Evolutionary conservation across 1,140 invertebrate species (phyloP).

Genomic region (Colletes gigas): DNA sequence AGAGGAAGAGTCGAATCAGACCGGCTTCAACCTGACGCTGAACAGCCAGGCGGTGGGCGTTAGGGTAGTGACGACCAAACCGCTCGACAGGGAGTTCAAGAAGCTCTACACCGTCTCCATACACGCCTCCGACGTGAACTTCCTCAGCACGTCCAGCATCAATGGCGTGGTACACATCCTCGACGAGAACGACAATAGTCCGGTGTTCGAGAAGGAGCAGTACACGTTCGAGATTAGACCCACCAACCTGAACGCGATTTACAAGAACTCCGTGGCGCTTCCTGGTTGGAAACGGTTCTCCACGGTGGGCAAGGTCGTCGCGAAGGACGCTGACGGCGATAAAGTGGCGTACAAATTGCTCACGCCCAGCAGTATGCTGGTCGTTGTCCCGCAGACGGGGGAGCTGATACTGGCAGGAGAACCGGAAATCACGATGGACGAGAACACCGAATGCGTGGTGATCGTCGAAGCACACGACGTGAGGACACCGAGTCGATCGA

Average conservation of each 20-base stretch:
- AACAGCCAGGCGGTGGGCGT: slow-evolving; percentile 84
- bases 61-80: slow-evolving; percentile 86
- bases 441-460: slow-evolving; percentile 85
- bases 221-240: slow-evolving; percentile 89
- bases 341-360: slow-evolving; percentile 90
- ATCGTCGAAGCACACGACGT: slow-evolving; percentile 91
- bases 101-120: slow-evolving; percentile 87
- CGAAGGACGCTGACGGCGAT: slow-evolving; percentile 93
- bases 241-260: slow-evolving; percentile 81
- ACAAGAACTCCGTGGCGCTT: slow-evolving; percentile 76
- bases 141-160: slow-evolving; percentile 87
- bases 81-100: slow-evolving; percentile 88
- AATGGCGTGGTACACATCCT: slow-evolving; percentile 87
- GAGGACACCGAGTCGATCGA: slow-evolving; percentile 85
- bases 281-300: slow-evolving; percentile 88
- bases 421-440: slow-evolving; percentile 81
- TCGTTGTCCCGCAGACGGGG: slow-evolving; percentile 95
- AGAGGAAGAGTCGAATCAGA: slow-evolving; percentile 81
- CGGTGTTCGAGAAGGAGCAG: slow-evolving; percentile 88
- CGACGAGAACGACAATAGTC: slow-evolving; percentile 95
- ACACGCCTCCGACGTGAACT: slow-evolving; percentile 88
- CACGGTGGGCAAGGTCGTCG: slow-evolving; percentile 90
- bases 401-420: slow-evolving; percentile 91
- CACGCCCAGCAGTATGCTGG: slow-evolving; percentile 89
- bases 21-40: slow-evolving; percentile 83